Percentiles rank a stretch among this genome's conserved stretches.
phyloP scores from a whole-genome alignment of 1,140 invertebrate species.

The Sweltsa coloradensis region DNA sequence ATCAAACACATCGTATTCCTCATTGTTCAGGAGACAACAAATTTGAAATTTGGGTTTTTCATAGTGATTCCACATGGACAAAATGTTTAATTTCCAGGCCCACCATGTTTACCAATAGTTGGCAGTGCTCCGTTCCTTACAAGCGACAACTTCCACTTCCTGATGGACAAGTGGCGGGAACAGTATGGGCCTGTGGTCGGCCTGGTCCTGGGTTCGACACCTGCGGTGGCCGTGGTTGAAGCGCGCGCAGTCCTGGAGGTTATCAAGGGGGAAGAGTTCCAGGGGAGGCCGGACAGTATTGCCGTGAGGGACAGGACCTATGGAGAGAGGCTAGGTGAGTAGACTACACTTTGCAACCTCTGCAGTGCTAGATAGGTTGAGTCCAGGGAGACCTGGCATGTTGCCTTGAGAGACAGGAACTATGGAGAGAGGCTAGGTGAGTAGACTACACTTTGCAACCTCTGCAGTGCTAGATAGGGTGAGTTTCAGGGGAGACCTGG shows the following conservation, averaged over 20 bases:
- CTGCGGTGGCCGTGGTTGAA: conserved; percentile 14
- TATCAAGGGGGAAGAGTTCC: background rate
- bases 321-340: background rate
- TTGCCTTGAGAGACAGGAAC: background rate
- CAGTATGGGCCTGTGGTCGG: conserved; percentile 34
- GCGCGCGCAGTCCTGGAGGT: background rate
- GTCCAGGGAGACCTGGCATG: conserved; percentile 1
- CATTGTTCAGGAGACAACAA: too few species aligned
- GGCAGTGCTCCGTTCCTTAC: conserved; percentile 28
- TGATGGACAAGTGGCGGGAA: conserved; percentile 23
- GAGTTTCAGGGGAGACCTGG: conserved; percentile 1
- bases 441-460: too few species aligned
- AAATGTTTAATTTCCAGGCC: too few species aligned
- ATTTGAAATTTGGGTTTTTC: too few species aligned
- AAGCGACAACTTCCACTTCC: conserved; percentile 22
- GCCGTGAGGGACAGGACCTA: background rate
- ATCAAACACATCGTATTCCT: too few species aligned
- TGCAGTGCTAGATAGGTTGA: too few species aligned
- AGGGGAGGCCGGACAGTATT: conserved; percentile 1
- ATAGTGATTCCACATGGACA: too few species aligned
- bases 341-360: too few species aligned
- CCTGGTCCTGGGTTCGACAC: conserved; percentile 39
- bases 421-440: background rate
- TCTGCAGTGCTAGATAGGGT: too few species aligned
- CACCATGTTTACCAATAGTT: conserved; percentile 27